Conservation (phyloP, 1,140 invertebrate species). For the Drosophila obscura region DNA sequence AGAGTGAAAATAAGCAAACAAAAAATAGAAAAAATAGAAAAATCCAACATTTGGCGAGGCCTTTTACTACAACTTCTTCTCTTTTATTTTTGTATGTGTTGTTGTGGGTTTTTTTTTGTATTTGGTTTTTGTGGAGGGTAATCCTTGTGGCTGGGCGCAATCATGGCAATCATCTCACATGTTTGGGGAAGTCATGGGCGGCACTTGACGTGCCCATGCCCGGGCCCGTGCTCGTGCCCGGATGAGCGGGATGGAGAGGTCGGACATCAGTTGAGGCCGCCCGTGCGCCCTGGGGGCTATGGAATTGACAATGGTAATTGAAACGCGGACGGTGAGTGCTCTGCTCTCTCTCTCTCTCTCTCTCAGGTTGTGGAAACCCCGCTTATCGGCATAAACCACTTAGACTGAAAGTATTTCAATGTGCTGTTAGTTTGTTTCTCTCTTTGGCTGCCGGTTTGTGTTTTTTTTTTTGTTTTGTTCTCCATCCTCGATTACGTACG, state of each 20-base stretch:
- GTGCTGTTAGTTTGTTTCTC: slow-evolving; percentile 44
- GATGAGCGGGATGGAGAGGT: background rate
- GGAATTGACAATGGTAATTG: slow-evolving; percentile 76
- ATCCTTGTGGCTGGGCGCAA: too few species aligned
- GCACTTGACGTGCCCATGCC: slow-evolving; percentile 49
- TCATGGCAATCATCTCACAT: too few species aligned
- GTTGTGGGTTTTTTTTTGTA: too few species aligned
- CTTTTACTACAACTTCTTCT: too few species aligned
- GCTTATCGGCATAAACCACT: slow-evolving; percentile 77
- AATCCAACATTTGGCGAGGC: too few species aligned
- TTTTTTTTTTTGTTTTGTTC: slow-evolving; percentile 6
- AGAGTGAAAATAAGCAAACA: too few species aligned
- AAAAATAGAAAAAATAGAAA: too few species aligned
- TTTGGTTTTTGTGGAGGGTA: too few species aligned
- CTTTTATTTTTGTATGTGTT: too few species aligned
- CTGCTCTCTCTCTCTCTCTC: slow-evolving; percentile 1
- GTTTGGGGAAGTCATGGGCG: slow-evolving; percentile 5
- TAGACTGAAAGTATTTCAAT: slow-evolving; percentile 60
- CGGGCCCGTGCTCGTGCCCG: background rate
- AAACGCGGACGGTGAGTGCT: slow-evolving; percentile 66
- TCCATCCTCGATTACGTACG: background rate
- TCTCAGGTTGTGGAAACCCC: slow-evolving; percentile 15
- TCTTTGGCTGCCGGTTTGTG: slow-evolving; percentile 1
- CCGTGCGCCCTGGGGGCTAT: background rate
- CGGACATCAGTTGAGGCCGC: slow-evolving; percentile 6